Conservation (phyloP, 2,113 vertebrate species). For the Sphyrna mokarran region DNA sequence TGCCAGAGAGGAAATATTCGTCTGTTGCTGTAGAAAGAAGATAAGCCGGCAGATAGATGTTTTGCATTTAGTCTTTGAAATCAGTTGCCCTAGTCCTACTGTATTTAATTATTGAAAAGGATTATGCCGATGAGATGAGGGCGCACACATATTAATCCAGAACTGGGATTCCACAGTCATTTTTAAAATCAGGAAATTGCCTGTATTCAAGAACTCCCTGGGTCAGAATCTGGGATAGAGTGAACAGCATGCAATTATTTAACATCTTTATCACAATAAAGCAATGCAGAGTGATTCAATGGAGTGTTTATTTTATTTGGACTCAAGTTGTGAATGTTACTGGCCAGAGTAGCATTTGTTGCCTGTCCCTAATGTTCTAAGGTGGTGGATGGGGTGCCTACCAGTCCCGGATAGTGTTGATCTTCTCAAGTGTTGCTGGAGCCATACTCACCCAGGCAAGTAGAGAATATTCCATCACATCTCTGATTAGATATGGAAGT, state of each 20-base stretch:
- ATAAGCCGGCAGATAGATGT: background rate
- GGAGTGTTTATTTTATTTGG: background rate
- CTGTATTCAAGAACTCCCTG: background rate
- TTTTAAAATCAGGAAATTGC: background rate
- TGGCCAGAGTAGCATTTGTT: background rate
- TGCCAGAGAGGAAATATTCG: background rate
- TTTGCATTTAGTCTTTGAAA: background rate
- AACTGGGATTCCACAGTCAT: background rate
- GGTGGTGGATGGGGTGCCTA: background rate
- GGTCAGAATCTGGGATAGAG: background rate
- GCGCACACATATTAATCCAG: background rate
- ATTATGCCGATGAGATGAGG: background rate
- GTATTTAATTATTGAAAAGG: background rate
- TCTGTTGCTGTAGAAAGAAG: background rate
- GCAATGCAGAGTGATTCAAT: background rate
- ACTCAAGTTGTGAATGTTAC: background rate
- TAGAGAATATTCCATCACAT: too few species aligned
- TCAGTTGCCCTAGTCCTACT: background rate
- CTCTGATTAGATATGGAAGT: too few species aligned
- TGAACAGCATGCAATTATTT: background rate
- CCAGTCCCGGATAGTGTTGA: too few species aligned
- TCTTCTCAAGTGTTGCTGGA: too few species aligned
- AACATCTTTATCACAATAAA: background rate
- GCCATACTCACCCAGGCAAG: too few species aligned
- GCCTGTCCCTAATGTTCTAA: background rate